Percentiles rank a stretch among this genome's conserved stretches.
These are phyloP conservation scores for Sesamia nonagrioides DNA, from an alignment of 1,140 invertebrate species.

Conservation along the genomic window DNA sequence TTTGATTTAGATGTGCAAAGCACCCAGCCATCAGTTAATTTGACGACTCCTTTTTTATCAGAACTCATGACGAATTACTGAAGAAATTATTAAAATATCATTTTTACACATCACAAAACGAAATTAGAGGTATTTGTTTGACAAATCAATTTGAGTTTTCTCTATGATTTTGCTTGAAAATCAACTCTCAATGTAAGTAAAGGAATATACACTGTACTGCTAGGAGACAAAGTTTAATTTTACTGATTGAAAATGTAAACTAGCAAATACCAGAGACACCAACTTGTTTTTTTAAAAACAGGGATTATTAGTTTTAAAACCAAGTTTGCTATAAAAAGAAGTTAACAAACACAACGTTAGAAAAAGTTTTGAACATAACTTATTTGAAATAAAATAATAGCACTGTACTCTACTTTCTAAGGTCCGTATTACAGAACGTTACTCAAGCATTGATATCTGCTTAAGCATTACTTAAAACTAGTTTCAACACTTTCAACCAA, in stretches of 20 bases:
- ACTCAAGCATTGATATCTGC: no score
- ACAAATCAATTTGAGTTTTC: constrained; percentile 58
- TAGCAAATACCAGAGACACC: background rate
- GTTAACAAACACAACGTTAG: no score
- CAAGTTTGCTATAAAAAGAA: background rate
- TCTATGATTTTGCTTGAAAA: constrained; percentile 36
- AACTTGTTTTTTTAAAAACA: background rate
- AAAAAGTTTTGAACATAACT: no score
- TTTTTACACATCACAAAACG: constrained; percentile 56
- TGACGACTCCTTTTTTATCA: constrained; percentile 64
- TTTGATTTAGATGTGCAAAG: constrained; percentile 80
- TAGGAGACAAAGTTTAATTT: background rate
- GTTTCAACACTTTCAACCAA: no score
- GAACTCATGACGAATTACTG: constrained; percentile 67
- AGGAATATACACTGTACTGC: constrained; percentile 3
- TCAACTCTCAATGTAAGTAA: background rate
- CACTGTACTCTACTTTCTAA: no score
- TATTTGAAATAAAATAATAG: no score
- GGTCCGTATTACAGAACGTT: no score
- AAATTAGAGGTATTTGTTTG: constrained; percentile 53
- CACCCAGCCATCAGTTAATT: constrained; percentile 78
- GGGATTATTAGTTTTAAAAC: background rate
- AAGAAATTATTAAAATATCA: constrained; percentile 55
- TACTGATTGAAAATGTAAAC: background rate
- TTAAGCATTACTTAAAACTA: no score